Percentiles rank a stretch among this genome's conserved stretches.
These are phyloP conservation scores for Orthonychiurus folsomi DNA, from an alignment of 2,888 invertebrate species.

Conservation along the genomic window DNA sequence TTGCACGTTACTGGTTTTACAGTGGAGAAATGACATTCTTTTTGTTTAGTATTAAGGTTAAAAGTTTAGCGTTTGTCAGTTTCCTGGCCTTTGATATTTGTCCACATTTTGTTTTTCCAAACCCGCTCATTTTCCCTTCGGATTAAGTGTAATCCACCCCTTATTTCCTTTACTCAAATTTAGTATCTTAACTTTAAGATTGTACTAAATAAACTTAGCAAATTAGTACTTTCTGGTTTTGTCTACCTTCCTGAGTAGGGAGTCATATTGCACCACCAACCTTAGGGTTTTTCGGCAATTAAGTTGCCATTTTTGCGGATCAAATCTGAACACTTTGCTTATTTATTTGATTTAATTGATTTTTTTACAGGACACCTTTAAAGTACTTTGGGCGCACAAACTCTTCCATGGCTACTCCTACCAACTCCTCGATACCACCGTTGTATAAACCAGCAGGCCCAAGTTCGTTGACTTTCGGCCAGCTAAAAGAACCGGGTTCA, in stretches of 20 bases:
- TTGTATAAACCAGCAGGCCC: constrained; percentile 10
- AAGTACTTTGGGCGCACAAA: constrained; percentile 37
- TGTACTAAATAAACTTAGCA: no score
- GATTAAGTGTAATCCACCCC: no score
- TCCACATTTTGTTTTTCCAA: background rate
- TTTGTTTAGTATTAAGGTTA: background rate
- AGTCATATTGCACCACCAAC: no score
- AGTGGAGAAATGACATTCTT: constrained; percentile 1
- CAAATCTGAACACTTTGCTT: no score
- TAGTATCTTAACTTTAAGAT: no score
- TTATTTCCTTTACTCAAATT: no score
- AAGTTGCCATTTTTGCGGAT: no score
- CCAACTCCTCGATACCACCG: constrained; percentile 13
- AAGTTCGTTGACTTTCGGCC: constrained; percentile 8
- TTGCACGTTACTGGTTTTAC: background rate
- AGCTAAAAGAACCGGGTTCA: constrained; percentile 3
- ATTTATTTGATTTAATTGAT: constrained; percentile 10
- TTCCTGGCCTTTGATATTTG: background rate
- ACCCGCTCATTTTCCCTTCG: background rate
- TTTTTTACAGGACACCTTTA: constrained; percentile 18
- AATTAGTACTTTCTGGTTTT: no score
- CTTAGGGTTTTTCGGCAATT: no score
- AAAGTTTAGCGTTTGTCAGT: background rate
- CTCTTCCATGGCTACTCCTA: constrained; percentile 31
- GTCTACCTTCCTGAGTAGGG: no score